Evolutionary conservation across 1,140 invertebrate genomes (phyloP), one percentile per base, ranked within the genome.

Genomic region (Theocolax elegans): DNA sequence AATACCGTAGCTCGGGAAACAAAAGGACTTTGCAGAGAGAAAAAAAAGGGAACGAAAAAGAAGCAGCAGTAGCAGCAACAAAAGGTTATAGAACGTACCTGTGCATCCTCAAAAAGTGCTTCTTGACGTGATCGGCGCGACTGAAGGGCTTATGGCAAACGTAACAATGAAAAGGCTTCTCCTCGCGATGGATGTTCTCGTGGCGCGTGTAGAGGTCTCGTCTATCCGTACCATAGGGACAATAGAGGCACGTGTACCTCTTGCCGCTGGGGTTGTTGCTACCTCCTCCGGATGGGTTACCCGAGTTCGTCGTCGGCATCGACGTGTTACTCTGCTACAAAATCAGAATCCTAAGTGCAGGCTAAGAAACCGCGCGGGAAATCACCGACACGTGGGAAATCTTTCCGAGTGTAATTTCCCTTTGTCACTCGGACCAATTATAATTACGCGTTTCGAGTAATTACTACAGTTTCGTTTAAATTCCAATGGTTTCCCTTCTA

Each of bases 141-240:
- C 96, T 97, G 84, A 97, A 97, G 77, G 95, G 93, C 80, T 96
- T 95, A 77, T 92, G 90, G 80, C 95, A 97, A 9, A 95, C 90
- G 79, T 96, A 96, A 81, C 95, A 97, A 76, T 95, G 93, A 77
- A 97, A 97, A 1, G 95, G 95, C 79, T 97, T 97, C 76, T 96
- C 94, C 78, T 95, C 93, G 67, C 93, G 90, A 78, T 99, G 97
- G 69, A 98, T 98, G 78, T 97, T 97, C 86, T 98, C 95, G 85
- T 99, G 97, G 6, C 96, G 90, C 2, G 95, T 97, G 81, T 95
- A 98, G 53, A 99, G 89, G 85, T 98, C 97, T 63, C 96, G 88
- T 8, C 97, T 89, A 80, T 98, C 95, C 0, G 95, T 96, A 0
- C 94, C 93, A 81, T 97, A 97, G 1, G 94, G 92, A 81, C 95